Evolutionary conservation across 2,797 vertebrate species (phyloP).

Genomic region (Buceros bicornis): DNA sequence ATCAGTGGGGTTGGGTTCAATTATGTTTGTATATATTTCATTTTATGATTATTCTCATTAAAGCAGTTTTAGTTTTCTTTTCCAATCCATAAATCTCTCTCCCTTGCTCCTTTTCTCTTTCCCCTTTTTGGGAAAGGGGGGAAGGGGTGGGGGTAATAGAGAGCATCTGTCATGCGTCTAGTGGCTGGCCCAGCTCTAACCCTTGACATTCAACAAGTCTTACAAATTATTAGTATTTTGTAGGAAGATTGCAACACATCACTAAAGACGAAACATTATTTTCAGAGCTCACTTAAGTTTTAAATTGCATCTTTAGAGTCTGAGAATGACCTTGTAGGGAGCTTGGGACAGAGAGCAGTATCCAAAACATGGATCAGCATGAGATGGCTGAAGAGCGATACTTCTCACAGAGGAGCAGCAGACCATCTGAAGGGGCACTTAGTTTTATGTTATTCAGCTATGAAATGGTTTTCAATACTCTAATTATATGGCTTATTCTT

Average conservation of each 20-base stretch:
- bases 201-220: neutral
- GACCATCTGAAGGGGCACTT: neutral
- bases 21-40: no score
- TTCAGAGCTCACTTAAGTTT: neutral
- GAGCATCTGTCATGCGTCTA: no score
- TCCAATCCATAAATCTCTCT: no score
- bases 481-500: neutral
- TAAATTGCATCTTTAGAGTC: neutral
- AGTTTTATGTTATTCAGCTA: neutral
- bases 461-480: neutral
- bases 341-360: neutral
- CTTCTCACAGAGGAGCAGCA: fast-evolving
- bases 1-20: no score
- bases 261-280: slow-evolving; percentile 4
- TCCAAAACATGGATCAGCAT: fast-evolving
- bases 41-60: no score
- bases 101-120: no score
- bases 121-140: no score
- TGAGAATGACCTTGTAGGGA: neutral
- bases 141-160: no score
- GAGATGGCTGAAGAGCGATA: neutral
- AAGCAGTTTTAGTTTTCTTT: no score
- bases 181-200: no score
- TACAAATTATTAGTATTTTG: neutral
- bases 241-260: neutral